Evolutionary conservation across 2,113 vertebrate species (phyloP).

Genomic region (Tretioscincus oriximinensis): DNA sequence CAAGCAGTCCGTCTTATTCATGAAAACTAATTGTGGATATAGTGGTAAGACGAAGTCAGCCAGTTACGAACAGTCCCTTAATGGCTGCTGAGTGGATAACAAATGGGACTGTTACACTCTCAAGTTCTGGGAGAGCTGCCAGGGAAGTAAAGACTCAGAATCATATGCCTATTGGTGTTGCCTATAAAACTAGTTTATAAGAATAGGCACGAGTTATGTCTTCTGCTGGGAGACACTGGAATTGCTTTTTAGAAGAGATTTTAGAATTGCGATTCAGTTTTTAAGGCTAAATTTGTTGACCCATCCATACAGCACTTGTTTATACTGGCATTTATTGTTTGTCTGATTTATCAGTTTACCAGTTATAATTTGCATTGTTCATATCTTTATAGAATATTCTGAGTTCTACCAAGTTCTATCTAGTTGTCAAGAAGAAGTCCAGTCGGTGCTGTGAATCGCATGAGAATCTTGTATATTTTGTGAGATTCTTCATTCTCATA

Average conservation of each 20-base stretch:
- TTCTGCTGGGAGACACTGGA: background rate
- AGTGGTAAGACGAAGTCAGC: constrained; percentile 55
- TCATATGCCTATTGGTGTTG: constrained; percentile 38
- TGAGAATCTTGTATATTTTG: too few relatives aligned
- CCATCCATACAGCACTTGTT: too few relatives aligned
- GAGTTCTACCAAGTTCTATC: too few relatives aligned
- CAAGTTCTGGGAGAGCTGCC: constrained; percentile 36
- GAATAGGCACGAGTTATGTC: constrained; percentile 23
- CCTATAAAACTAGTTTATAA: constrained; percentile 45
- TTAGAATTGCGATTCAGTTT: background rate
- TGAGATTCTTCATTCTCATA: too few relatives aligned
- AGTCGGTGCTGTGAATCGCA: too few relatives aligned
- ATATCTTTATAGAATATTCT: too few relatives aligned
- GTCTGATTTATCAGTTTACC: too few relatives aligned
- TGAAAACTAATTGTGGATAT: constrained; percentile 49
- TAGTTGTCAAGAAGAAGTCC: too few relatives aligned
- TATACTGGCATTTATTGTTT: too few relatives aligned
- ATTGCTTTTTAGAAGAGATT: background rate
- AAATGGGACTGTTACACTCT: constrained; percentile 51
- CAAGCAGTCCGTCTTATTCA: constrained; percentile 23
- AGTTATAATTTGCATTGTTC: too few relatives aligned
- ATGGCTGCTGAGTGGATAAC: constrained; percentile 60
- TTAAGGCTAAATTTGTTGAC: too few relatives aligned
- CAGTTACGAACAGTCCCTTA: constrained; percentile 65
- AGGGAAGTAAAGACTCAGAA: constrained; percentile 63